These are phyloP conservation scores for Eupristina koningsbergeri DNA, from an alignment of 1,140 invertebrate species.

Conservation along the genomic window DNA sequence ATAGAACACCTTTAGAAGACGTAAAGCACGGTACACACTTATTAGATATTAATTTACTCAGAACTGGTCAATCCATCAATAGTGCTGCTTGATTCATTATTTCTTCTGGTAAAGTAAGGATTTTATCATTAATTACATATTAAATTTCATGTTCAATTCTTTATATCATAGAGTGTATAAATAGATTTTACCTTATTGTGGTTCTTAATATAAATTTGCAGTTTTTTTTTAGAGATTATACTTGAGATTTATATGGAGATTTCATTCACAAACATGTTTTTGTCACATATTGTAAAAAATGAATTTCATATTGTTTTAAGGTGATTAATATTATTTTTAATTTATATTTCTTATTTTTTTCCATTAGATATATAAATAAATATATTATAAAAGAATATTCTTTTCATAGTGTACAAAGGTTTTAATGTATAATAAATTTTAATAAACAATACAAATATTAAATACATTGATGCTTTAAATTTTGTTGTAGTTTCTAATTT, in stretches of 20 bases:
- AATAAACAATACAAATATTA: no score
- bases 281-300: no score
- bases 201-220: neutral
- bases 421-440: no score
- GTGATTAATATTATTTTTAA: neutral
- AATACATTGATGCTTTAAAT: no score
- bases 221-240: no score
- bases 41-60: neutral
- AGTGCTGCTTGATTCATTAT: neutral
- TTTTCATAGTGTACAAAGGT: no score
- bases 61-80: neutral
- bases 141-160: neutral
- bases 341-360: neutral
- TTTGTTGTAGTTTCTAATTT: neutral
- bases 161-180: neutral
- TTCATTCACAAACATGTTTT: no score
- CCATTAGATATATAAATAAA: no score
- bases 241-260: no score
- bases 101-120: slow-evolving; percentile 10
- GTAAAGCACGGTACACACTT: neutral
- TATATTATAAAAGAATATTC: no score
- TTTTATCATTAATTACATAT: slow-evolving; percentile 17
- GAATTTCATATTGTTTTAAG: neutral
- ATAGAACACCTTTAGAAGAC: neutral
- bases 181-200: neutral